These are phyloP conservation scores for Chaetura pelagica DNA, from an alignment of 2,113 vertebrate species.

Conservation along the genomic window DNA sequence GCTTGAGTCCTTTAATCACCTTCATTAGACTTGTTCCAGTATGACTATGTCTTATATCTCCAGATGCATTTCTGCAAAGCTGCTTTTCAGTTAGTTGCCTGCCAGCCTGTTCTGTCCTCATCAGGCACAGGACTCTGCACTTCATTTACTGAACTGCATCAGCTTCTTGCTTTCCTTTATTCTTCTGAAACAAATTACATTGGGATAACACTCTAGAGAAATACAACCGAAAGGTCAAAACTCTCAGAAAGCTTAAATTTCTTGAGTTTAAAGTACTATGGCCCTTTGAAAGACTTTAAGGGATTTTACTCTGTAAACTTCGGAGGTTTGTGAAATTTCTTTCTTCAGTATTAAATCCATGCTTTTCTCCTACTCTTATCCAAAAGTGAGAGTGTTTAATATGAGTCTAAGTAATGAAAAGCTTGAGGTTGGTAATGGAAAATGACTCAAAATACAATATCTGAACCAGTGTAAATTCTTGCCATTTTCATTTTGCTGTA, in stretches of 20 bases:
- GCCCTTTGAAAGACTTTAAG: slow-evolving; percentile 23
- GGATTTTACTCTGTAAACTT: slow-evolving; percentile 36
- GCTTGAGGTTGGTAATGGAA: background rate
- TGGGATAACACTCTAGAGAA: slow-evolving; percentile 13
- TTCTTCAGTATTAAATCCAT: slow-evolving; percentile 13
- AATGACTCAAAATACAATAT: background rate
- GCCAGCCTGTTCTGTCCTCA: background rate
- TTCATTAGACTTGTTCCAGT: background rate
- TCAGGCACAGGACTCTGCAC: background rate
- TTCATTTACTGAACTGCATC: background rate
- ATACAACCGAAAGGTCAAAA: slow-evolving; percentile 37
- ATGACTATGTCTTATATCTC: background rate
- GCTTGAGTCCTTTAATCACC: background rate
- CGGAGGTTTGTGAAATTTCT: slow-evolving; percentile 3
- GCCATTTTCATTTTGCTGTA: background rate
- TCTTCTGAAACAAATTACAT: background rate
- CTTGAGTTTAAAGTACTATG: background rate
- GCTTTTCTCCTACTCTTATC: background rate
- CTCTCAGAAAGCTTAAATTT: slow-evolving; percentile 4
- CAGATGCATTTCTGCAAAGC: background rate
- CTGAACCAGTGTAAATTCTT: background rate
- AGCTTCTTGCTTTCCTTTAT: background rate
- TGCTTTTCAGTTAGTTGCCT: background rate
- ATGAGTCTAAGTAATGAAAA: slow-evolving; percentile 3
- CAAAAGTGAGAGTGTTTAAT: slow-evolving; percentile 20